Conservation (phyloP, 1,140 invertebrate genomes). For the Hylaeus volcanicus region DNA sequence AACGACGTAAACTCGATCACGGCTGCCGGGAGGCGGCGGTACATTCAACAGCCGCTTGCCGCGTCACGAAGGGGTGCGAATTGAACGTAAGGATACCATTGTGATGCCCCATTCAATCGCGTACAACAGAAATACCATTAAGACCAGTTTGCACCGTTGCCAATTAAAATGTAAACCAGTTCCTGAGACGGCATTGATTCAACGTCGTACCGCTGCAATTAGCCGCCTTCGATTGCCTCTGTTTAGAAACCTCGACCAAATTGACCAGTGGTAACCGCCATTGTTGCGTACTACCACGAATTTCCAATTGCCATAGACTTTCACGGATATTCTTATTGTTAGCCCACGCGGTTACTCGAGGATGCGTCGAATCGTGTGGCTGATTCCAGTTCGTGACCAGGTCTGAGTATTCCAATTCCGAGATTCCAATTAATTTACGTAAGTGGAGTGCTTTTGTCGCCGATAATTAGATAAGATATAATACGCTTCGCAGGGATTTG, state of each 20-base stretch:
- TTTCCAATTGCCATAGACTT: background rate
- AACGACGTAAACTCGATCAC: slow-evolving; percentile 61
- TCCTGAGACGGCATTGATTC: slow-evolving; percentile 51
- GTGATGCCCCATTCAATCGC: slow-evolving; percentile 60
- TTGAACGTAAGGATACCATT: slow-evolving; percentile 62
- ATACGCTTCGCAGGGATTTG: background rate
- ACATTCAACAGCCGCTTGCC: slow-evolving; percentile 62
- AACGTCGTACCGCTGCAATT: slow-evolving; percentile 25
- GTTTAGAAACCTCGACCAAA: slow-evolving; percentile 2
- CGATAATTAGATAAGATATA: slow-evolving; percentile 7
- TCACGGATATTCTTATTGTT: background rate
- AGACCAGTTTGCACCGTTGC: slow-evolving; percentile 56
- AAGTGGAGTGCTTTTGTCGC: background rate
- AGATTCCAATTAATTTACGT: background rate
- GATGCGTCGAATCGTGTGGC: no score
- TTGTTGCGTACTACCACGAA: background rate
- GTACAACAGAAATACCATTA: slow-evolving; percentile 65
- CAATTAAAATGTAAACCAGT: slow-evolving; percentile 64
- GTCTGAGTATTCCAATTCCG: background rate
- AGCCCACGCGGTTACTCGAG: no score
- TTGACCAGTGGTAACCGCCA: background rate
- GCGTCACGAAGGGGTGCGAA: slow-evolving; percentile 48
- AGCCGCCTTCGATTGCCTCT: slow-evolving; percentile 23
- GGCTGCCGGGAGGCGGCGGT: slow-evolving; percentile 43
- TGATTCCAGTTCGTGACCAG: background rate